phyloP scores from a whole-genome alignment of 2,888 invertebrate genomes.

The Thereva unica region DNA sequence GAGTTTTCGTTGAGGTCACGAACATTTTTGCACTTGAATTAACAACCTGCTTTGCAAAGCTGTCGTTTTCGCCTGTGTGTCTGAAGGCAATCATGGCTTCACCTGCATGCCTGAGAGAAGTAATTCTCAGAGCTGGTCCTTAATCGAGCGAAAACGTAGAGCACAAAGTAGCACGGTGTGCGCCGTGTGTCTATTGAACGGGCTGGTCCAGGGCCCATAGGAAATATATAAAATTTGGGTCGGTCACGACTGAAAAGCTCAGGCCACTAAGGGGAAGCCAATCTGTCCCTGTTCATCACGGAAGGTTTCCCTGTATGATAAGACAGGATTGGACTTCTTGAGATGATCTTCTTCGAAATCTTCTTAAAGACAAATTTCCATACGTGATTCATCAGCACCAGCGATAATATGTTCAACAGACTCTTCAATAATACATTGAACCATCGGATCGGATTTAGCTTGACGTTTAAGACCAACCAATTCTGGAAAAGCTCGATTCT shows the following conservation, averaged over 20 bases:
- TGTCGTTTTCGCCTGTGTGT: no score
- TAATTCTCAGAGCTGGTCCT: no score
- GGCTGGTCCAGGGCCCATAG: no score
- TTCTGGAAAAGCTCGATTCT: constrained; percentile 98
- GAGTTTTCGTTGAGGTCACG: no score
- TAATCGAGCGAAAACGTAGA: no score
- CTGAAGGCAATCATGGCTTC: no score
- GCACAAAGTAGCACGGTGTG: no score
- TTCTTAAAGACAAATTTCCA: constrained; percentile 99
- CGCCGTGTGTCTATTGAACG: no score
- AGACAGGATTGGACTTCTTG: constrained; percentile 99
- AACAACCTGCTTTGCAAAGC: no score
- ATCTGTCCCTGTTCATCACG: constrained; percentile 88
- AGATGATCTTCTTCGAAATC: constrained; percentile 99
- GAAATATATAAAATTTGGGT: no score
- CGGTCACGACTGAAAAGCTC: constrained; percentile 97
- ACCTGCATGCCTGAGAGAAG: no score
- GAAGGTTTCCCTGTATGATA: constrained; percentile 98
- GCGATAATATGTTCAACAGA: constrained; percentile 99
- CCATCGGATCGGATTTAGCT: constrained; percentile 99
- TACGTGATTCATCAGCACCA: constrained; percentile 98
- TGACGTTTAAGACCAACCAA: constrained; percentile 97
- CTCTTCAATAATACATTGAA: constrained; percentile 99
- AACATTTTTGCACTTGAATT: no score
- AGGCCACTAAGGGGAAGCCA: constrained; percentile 92